Conservation (phyloP, 2,113 vertebrate species). For the Anhinga rufa region DNA sequence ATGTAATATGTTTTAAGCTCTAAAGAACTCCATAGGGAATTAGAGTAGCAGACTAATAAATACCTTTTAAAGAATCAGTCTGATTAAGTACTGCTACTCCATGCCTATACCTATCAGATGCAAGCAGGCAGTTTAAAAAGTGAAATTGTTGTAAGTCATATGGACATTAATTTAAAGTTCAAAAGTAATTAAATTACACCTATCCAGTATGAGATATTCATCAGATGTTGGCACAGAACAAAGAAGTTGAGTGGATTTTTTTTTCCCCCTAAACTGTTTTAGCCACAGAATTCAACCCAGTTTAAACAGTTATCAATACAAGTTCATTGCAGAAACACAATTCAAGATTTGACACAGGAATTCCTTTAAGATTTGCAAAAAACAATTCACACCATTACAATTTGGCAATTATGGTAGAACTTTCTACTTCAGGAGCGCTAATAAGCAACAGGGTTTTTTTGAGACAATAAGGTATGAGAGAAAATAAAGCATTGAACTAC, state of each 20-base stretch:
- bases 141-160: neutral
- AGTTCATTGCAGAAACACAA: neutral
- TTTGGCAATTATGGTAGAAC: neutral
- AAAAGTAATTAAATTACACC: neutral
- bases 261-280: neutral
- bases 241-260: neutral
- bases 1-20: neutral
- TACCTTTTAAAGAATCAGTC: neutral
- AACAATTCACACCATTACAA: neutral
- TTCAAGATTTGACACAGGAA: neutral
- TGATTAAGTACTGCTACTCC: neutral
- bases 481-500: neutral
- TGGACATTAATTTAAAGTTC: neutral
- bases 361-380: neutral
- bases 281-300: neutral
- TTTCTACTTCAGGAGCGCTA: neutral
- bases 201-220: neutral
- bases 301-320: neutral
- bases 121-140: neutral
- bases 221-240: neutral
- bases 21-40: neutral
- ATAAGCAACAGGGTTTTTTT: neutral
- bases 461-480: neutral
- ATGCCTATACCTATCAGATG: neutral
- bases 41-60: neutral